Evolutionary conservation across 2,113 vertebrate genomes (phyloP).

Genomic region (Panthera tigris): DNA sequence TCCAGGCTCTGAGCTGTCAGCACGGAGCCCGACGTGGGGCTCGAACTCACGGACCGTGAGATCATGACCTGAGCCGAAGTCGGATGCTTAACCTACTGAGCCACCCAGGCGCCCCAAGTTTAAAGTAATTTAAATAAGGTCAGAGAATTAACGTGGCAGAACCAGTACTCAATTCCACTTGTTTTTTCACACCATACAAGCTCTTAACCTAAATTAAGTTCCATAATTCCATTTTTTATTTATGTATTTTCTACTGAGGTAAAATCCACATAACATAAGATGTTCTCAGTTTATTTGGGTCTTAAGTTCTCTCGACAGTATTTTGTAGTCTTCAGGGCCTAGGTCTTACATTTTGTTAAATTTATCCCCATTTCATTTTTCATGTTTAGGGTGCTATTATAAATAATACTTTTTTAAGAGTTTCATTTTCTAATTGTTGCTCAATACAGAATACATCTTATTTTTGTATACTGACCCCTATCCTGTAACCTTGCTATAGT

Average conservation of each 20-base stretch:
- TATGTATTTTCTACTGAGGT: background rate
- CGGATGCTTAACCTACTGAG: too few relatives aligned
- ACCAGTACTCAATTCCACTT: background rate
- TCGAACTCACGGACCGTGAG: too few relatives aligned
- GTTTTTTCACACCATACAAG: background rate
- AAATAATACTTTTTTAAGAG: background rate
- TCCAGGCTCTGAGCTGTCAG: too few relatives aligned
- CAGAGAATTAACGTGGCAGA: background rate
- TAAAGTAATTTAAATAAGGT: conserved; percentile 9
- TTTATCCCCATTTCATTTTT: background rate
- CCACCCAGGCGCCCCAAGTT: background rate
- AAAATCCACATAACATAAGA: background rate
- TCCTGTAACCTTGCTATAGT: background rate
- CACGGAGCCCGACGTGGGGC: too few relatives aligned
- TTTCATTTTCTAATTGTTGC: background rate
- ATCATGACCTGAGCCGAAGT: too few relatives aligned
- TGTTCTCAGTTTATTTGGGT: background rate
- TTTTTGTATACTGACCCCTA: background rate
- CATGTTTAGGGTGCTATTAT: background rate
- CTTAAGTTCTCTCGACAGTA: background rate
- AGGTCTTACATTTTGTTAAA: background rate
- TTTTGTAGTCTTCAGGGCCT: background rate
- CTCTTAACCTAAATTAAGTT: background rate
- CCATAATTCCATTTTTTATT: background rate
- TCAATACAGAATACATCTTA: background rate